phyloP scores from a whole-genome alignment of 2,113 vertebrate genomes.

The Notothenia coriiceps region DNA sequence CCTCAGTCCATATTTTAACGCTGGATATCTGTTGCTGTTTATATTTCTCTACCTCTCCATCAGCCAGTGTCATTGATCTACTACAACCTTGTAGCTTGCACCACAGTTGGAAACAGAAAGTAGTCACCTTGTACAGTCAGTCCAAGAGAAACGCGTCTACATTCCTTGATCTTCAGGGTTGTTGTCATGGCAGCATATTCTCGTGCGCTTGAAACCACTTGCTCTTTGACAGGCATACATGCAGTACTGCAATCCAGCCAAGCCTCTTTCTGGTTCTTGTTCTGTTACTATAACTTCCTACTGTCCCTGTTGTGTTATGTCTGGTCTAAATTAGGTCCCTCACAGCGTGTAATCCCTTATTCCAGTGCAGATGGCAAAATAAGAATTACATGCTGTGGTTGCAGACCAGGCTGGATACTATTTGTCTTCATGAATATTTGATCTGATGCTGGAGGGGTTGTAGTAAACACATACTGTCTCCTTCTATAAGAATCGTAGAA shows the following conservation, averaged over 20 bases:
- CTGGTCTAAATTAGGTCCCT: slow-evolving; percentile 54
- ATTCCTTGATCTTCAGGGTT: not conserved
- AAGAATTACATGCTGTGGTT: slow-evolving; percentile 68
- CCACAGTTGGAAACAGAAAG: not conserved
- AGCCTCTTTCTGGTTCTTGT: not conserved
- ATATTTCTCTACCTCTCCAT: not conserved
- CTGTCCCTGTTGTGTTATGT: slow-evolving; percentile 36
- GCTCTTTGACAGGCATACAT: not conserved
- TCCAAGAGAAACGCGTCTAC: not conserved
- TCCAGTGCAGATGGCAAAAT: slow-evolving; percentile 70
- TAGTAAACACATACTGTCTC: slow-evolving; percentile 71
- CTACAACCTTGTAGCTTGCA: not conserved
- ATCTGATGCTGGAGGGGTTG: slow-evolving; percentile 71
- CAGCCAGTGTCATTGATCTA: not conserved
- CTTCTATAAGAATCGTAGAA: slow-evolving; percentile 67
- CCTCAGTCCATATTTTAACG: not conserved
- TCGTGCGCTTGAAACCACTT: not conserved
- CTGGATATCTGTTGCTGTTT: not conserved
- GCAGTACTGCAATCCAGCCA: not conserved
- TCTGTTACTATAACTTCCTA: slow-evolving; percentile 25
- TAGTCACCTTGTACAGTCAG: not conserved
- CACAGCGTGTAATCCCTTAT: slow-evolving; percentile 62
- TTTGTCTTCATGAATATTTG: slow-evolving; percentile 85
- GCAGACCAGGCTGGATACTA: slow-evolving; percentile 67
- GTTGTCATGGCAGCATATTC: not conserved